Evolutionary conservation across 2,113 vertebrate species (phyloP).

Genomic region (Nannobrachium achirus): DNA sequence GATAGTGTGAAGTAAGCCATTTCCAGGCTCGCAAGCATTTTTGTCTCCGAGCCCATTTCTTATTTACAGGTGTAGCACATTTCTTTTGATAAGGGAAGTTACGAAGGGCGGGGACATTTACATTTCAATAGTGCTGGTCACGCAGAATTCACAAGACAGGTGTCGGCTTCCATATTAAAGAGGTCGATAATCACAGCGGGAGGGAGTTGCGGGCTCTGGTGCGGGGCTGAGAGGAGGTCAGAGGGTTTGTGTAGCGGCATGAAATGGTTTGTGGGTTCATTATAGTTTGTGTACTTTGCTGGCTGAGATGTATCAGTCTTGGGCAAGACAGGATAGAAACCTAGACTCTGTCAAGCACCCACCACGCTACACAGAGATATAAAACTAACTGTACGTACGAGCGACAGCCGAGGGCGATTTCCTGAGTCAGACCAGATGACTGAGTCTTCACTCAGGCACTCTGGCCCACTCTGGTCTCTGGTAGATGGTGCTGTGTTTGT

Average conservation of each 20-base stretch:
- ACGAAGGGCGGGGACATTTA: conserved; percentile 33
- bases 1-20: conserved; percentile 23
- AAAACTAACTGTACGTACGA: conserved; percentile 6
- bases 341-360: conserved; percentile 23
- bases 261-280: conserved; percentile 11
- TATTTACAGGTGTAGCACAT: conserved; percentile 51
- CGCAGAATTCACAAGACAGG: conserved; percentile 40
- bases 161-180: conserved; percentile 34
- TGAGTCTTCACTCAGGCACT: conserved; percentile 4
- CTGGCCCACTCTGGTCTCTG: conserved; percentile 24
- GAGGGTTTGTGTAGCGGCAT: conserved; percentile 26
- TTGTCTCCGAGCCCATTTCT: conserved; percentile 30
- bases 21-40: conserved; percentile 30
- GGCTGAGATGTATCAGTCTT: conserved; percentile 16
- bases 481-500: neutral
- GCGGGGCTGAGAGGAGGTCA: conserved; percentile 21
- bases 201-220: neutral
- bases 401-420: conserved; percentile 2
- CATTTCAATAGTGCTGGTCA: conserved; percentile 52
- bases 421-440: conserved; percentile 27
- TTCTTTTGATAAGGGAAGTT: conserved; percentile 51
- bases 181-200: conserved; percentile 41
- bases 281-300: conserved; percentile 4
- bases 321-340: conserved; percentile 15
- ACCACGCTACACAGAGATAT: conserved; percentile 15